Evolutionary conservation across 2,888 invertebrate genomes (phyloP).

Genomic region (Pharmacophagus antenor): DNA sequence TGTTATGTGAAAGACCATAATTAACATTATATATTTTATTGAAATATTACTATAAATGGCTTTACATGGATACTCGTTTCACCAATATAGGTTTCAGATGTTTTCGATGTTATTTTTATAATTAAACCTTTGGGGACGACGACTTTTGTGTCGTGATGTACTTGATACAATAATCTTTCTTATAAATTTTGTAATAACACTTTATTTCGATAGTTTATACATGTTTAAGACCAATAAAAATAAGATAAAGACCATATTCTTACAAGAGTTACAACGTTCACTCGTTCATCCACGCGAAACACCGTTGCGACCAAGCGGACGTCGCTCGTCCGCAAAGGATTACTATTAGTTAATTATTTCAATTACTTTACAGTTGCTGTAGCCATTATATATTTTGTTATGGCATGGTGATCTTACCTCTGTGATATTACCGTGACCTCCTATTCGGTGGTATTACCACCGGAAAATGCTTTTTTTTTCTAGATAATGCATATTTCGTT

Average conservation of each 20-base stretch:
- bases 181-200: no score
- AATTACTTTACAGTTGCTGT: constrained; percentile 27
- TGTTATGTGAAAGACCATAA: not conserved
- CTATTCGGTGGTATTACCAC: constrained; percentile 41
- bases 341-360: constrained; percentile 4
- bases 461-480: constrained; percentile 35
- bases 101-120: no score
- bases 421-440: constrained; percentile 57
- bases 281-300: no score
- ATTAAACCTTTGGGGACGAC: no score
- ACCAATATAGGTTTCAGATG: no score
- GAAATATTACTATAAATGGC: not conserved
- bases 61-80: not conserved
- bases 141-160: no score
- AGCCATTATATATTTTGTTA: constrained; percentile 39
- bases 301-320: no score
- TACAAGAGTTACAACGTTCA: no score
- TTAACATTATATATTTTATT: not conserved
- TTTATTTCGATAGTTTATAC: no score
- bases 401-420: constrained; percentile 49
- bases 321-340: no score
- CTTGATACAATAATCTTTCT: not conserved
- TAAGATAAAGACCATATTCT: no score
- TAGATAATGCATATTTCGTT: constrained; percentile 35
- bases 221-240: no score